phyloP scores from a whole-genome alignment of 2,797 vertebrate genomes.

The Coccyzus lansbergi region DNA sequence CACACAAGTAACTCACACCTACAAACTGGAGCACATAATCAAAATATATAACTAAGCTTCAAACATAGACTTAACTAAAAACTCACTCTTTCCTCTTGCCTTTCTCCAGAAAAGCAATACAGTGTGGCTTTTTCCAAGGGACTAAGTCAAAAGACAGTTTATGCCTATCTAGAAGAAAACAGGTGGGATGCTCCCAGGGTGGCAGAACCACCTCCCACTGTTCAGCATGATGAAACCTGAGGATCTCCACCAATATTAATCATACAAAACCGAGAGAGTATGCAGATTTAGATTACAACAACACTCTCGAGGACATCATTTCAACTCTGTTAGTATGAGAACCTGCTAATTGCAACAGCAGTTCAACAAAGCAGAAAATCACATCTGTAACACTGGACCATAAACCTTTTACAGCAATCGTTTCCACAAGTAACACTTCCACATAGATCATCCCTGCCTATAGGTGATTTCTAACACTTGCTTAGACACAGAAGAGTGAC shows the following conservation, averaged over 20 bases:
- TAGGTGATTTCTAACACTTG: not conserved
- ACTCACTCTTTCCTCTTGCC: not conserved
- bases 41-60: not conserved
- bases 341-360: not conserved
- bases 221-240: not conserved
- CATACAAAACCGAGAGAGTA: not conserved
- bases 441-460: not conserved
- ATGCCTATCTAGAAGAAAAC: slow-evolving; percentile 7
- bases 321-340: not conserved
- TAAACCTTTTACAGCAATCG: not conserved
- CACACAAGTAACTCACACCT: not conserved
- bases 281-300: not conserved
- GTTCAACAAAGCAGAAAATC: slow-evolving; percentile 16
- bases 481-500: not conserved
- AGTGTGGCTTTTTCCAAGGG: not conserved
- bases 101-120: not conserved
- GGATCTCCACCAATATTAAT: not conserved
- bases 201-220: not conserved
- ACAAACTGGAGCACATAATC: not conserved
- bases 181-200: not conserved
- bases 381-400: not conserved
- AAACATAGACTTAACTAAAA: not conserved
- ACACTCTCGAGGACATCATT: not conserved
- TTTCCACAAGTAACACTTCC: not conserved
- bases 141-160: not conserved